phyloP scores from a whole-genome alignment of 2,888 invertebrate species.

The Deroplatys truncata region DNA sequence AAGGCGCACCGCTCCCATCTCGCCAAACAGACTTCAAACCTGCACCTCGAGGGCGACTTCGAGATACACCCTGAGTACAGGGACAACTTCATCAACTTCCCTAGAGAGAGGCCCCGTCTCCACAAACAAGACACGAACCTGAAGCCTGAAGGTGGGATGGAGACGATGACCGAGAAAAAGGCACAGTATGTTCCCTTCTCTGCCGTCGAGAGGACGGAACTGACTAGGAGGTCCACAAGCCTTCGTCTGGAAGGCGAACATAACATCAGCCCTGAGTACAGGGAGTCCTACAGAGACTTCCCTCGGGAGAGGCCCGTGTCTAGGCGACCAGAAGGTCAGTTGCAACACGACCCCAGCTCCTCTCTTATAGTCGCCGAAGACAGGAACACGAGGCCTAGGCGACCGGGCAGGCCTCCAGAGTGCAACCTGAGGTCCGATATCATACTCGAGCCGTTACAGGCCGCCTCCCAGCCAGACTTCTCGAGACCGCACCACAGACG shows the following conservation, averaged over 20 bases:
- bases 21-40: slow-evolving; percentile 39
- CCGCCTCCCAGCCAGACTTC: slow-evolving; percentile 43
- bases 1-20: neutral
- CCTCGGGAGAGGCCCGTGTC: slow-evolving; percentile 33
- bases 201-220: neutral
- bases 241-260: slow-evolving; percentile 46
- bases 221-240: neutral
- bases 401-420: neutral
- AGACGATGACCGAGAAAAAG: slow-evolving; percentile 10
- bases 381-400: neutral
- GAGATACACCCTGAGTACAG: slow-evolving; percentile 45
- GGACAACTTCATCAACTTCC: slow-evolving; percentile 45
- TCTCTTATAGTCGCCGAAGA: neutral
- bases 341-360: slow-evolving; percentile 13
- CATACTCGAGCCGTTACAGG: neutral
- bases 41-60: slow-evolving; percentile 44
- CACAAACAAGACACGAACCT: slow-evolving; percentile 10
- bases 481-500: slow-evolving; percentile 41
- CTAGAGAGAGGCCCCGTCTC: slow-evolving; percentile 29
- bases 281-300: slow-evolving; percentile 46
- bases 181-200: neutral
- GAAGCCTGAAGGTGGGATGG: slow-evolving; percentile 21
- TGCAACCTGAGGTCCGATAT: neutral
- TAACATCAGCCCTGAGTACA: slow-evolving; percentile 45
- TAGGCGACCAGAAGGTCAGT: neutral